These are phyloP conservation scores for Xestia rhomboidea DNA, from an alignment of 2,888 invertebrate species.

Conservation along the genomic window DNA sequence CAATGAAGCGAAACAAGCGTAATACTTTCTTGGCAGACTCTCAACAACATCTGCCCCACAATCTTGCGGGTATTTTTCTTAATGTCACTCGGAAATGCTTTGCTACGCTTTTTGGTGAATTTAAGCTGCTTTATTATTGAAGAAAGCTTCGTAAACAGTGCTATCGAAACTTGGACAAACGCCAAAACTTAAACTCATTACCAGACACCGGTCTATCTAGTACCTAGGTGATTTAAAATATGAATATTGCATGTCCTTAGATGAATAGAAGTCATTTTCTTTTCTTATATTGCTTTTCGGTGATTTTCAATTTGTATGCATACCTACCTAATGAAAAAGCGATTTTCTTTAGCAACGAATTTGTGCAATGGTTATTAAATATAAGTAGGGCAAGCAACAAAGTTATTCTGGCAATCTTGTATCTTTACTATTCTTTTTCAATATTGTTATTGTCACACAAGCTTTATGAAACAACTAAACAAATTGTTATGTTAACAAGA, in stretches of 20 bases:
- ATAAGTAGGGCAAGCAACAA: not conserved
- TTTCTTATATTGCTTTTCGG: slow-evolving; percentile 19
- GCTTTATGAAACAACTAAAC: not conserved
- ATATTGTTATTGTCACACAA: not conserved
- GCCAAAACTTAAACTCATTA: slow-evolving; percentile 65
- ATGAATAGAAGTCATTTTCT: slow-evolving; percentile 23
- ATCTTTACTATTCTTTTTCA: not conserved
- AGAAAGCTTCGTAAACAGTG: slow-evolving; percentile 59
- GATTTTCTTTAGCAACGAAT: not conserved
- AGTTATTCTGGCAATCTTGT: not conserved
- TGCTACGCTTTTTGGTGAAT: slow-evolving; percentile 47
- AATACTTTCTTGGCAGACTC: slow-evolving; percentile 65
- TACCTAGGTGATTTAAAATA: slow-evolving; percentile 48
- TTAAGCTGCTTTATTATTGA: slow-evolving; percentile 53
- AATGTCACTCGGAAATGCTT: slow-evolving; percentile 52
- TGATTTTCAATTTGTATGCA: slow-evolving; percentile 52
- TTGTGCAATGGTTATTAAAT: not conserved
- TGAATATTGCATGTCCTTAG: slow-evolving; percentile 46
- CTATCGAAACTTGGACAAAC: slow-evolving; percentile 64
- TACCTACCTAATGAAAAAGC: slow-evolving; percentile 18
- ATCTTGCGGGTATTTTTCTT: slow-evolving; percentile 59
- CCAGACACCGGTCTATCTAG: slow-evolving; percentile 48
- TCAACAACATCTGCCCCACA: slow-evolving; percentile 60
- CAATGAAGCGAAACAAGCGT: slow-evolving; percentile 45
- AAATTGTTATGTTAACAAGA: not conserved